A percentile compares a stretch with the other conserved stretches of the same genome.
Evolutionary conservation across 2,797 vertebrate genomes (phyloP).

Genomic region (Sandelia bainsii): DNA sequence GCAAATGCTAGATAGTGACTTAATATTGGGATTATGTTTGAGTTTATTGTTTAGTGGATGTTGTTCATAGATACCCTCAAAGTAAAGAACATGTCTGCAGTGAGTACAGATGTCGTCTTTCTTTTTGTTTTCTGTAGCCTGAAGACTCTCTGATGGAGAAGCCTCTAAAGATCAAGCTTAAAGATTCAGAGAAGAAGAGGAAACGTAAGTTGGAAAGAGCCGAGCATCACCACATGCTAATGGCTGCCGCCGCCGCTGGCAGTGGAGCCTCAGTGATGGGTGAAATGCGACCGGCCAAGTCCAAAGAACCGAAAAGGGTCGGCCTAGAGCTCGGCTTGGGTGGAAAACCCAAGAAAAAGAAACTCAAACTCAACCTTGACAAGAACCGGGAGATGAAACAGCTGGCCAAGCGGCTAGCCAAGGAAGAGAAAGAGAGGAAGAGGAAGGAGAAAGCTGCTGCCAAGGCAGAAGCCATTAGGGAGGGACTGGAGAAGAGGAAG

Average conservation of each 20-base stretch:
- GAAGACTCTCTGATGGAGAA: constrained; percentile 95
- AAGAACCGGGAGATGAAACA: constrained; percentile 96
- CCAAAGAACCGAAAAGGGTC: constrained; percentile 93
- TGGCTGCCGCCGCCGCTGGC: constrained; percentile 77
- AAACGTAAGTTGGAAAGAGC: constrained; percentile 95
- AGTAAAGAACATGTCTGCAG: neutral
- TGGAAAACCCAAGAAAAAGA: constrained; percentile 97
- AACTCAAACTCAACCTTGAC: constrained; percentile 93
- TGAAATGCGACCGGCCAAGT: constrained; percentile 86
- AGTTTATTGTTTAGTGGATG: neutral
- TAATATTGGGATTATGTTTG: neutral
- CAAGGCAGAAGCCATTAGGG: constrained; percentile 91
- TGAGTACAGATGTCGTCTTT: neutral
- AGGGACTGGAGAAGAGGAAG: constrained; percentile 92
- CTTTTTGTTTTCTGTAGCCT: constrained; percentile 69
- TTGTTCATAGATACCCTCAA: neutral
- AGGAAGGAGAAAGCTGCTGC: constrained; percentile 92
- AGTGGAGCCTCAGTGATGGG: constrained; percentile 66
- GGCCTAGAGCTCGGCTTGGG: constrained; percentile 80
- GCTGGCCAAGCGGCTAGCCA: constrained; percentile 95
- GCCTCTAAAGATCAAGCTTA: constrained; percentile 92
- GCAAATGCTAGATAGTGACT: neutral
- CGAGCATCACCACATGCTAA: constrained; percentile 90
- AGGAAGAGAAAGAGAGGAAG: constrained; percentile 97
- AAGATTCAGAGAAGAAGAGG: constrained; percentile 95